Evolutionary conservation across 2,888 invertebrate species (phyloP).

Genomic region (Hirtodrosophila confusa): DNA sequence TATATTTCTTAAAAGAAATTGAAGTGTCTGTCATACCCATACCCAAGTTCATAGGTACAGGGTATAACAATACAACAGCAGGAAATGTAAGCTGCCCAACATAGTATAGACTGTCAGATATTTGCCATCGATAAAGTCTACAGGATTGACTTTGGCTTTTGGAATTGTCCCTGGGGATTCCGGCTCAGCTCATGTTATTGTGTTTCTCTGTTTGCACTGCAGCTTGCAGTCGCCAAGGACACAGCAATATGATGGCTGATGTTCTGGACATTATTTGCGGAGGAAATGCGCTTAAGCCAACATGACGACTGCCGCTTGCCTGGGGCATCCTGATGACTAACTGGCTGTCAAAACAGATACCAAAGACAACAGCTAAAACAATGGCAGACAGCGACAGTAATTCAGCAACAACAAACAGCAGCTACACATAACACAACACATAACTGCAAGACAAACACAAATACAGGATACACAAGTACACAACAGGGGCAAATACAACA

Average conservation of each 20-base stretch:
- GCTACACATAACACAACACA: constrained; percentile 57
- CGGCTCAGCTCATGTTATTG: constrained; percentile 6
- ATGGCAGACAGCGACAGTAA: constrained; percentile 63
- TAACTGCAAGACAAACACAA: constrained; percentile 70
- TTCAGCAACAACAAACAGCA: constrained; percentile 70
- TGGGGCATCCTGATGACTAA: constrained; percentile 59
- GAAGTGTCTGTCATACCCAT: no score
- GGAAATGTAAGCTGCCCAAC: neutral
- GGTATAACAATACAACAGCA: constrained; percentile 1
- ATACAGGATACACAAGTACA: constrained; percentile 2
- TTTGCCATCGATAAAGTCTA: constrained; percentile 23
- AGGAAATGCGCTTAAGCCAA: constrained; percentile 70
- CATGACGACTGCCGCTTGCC: constrained; percentile 34
- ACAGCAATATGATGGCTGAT: constrained; percentile 21
- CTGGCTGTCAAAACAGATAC: constrained; percentile 72
- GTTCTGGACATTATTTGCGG: constrained; percentile 53
- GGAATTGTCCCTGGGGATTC: constrained; percentile 21
- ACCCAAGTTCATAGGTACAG: neutral
- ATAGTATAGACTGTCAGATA: neutral
- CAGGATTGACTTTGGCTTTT: constrained; percentile 16
- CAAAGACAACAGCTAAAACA: constrained; percentile 43
- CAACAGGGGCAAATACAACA: constrained; percentile 42
- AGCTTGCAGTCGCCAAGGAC: constrained; percentile 35
- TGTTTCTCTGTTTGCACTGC: constrained; percentile 28
- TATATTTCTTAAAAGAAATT: no score